A percentile compares a stretch with the other conserved stretches of the same genome.
Conservation (phyloP, 2,888 invertebrate species). For the Agelastica alni region DNA sequence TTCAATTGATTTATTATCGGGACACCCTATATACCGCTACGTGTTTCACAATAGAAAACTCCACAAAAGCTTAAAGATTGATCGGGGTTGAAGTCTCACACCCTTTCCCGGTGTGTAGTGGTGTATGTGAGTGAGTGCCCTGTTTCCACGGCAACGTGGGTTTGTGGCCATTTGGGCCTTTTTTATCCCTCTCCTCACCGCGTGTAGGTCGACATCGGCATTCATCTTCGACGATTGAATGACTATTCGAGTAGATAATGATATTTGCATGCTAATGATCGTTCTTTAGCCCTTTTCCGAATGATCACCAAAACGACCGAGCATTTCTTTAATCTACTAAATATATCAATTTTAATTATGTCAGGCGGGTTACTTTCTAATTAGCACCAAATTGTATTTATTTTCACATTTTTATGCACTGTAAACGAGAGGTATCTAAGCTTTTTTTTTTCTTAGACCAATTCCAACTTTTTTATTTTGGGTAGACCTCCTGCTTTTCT, state of each 20-base stretch:
- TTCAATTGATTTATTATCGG: not conserved
- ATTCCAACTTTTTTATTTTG: too few relatives aligned
- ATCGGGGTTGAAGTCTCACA: constrained; percentile 51
- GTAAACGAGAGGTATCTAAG: too few relatives aligned
- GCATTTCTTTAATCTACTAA: too few relatives aligned
- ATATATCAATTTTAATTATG: too few relatives aligned
- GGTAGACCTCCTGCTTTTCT: too few relatives aligned
- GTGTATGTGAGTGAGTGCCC: constrained; percentile 36
- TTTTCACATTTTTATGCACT: too few relatives aligned
- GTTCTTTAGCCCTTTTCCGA: too few relatives aligned
- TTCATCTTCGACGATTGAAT: constrained; percentile 57
- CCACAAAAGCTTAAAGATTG: constrained; percentile 54
- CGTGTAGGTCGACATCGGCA: constrained; percentile 34
- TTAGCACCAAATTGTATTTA: too few relatives aligned
- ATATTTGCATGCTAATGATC: constrained; percentile 56
- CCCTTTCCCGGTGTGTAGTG: constrained; percentile 50
- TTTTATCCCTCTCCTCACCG: constrained; percentile 47
- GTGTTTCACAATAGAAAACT: constrained; percentile 51
- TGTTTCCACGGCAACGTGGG: constrained; percentile 52
- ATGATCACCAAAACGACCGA: too few relatives aligned
- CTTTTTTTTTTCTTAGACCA: too few relatives aligned
- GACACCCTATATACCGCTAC: constrained; percentile 39
- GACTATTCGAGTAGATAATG: constrained; percentile 56
- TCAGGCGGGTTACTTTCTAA: too few relatives aligned
- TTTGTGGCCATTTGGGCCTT: constrained; percentile 55